Evolutionary conservation across 2,888 invertebrate genomes (phyloP).

Genomic region (Platycheirus rosarum): DNA sequence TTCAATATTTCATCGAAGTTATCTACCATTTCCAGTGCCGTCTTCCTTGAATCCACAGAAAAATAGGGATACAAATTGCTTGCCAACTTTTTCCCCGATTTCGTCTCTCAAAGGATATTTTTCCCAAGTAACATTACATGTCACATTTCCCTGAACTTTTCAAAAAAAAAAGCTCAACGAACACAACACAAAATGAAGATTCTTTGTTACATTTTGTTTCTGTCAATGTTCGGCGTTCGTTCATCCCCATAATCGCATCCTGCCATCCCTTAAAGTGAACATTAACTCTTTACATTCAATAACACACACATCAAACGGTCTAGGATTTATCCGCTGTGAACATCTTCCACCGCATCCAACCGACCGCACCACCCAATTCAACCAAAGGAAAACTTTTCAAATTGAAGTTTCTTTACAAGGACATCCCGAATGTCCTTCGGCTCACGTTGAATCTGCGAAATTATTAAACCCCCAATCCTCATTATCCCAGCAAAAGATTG

Average conservation of each 20-base stretch:
- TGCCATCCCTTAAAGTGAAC: conserved; percentile 6
- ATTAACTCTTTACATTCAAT: conserved; percentile 60
- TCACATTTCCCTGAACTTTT: conserved; percentile 36
- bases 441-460: conserved; percentile 24
- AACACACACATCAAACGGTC: conserved; percentile 51
- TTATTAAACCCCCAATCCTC: conserved; percentile 58
- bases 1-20: conserved; percentile 50
- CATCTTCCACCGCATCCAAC: conserved; percentile 6
- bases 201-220: conserved; percentile 53
- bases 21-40: conserved; percentile 24
- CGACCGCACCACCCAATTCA: not conserved
- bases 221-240: conserved; percentile 57
- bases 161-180: not conserved
- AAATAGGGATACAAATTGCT: conserved; percentile 62
- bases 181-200: conserved; percentile 14
- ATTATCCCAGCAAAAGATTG: conserved; percentile 28
- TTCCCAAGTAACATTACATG: conserved; percentile 26
- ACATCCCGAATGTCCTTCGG: conserved; percentile 9
- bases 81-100: conserved; percentile 50
- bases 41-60: conserved; percentile 21
- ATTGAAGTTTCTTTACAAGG: conserved; percentile 35
- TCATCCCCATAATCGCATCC: conserved; percentile 31
- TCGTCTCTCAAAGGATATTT: conserved; percentile 51
- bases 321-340: conserved; percentile 39
- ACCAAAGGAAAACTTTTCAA: conserved; percentile 43